Evolutionary conservation across 2,797 vertebrate genomes (phyloP), one percentile per base, ranked within the genome.

Genomic region (Cuculus canorus): DNA sequence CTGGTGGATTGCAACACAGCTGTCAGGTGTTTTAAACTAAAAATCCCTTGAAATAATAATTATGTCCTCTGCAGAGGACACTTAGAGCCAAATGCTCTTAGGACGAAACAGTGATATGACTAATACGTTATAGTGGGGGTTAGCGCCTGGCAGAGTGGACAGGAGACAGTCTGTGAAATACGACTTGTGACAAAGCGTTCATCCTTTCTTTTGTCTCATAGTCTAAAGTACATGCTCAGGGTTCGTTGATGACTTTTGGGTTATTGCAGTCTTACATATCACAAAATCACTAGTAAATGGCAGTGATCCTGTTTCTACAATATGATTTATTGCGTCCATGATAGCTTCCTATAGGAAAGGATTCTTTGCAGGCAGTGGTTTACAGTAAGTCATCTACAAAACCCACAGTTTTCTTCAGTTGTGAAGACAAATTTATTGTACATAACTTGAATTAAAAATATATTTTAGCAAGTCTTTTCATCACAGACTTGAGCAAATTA

Each of bases 51-150:
- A 64, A 47, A 30, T 15, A 73, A 9, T 23, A 64, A 41, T 27
- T 21, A 30, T 17, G 13, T 15, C 9, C 16, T 17, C 23, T 37
- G 27, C 17, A 43, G 35, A 60, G 5, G 17, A 89, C 10, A 28
- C 7, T 6, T 17, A 79, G 33, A 72, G 28, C 15, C 22, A 85
- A 71, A 64, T 5, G 1, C 8, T 50, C 35, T 56, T 22, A 48
- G 9, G 85, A 7, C 21, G 68, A 9, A 47, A 13, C 14, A 64
- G 17, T 11, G 21, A 13, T 11, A 13, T 64, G n/a, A 18, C 7
- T 63, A 19, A 5, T 14, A 9, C 27, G 13, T 32, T 75, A 4
- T 9, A 1, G 0, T 13, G 7, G 37, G 9, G 5, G 7, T 50
- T 72, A 48, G 8, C 2, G 12, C 19, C 43, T 41, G 33, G 16